Base-by-base conservation (phyloP, 2,113 vertebrate genomes). In the Hippoglossus stenolepis region DNA sequence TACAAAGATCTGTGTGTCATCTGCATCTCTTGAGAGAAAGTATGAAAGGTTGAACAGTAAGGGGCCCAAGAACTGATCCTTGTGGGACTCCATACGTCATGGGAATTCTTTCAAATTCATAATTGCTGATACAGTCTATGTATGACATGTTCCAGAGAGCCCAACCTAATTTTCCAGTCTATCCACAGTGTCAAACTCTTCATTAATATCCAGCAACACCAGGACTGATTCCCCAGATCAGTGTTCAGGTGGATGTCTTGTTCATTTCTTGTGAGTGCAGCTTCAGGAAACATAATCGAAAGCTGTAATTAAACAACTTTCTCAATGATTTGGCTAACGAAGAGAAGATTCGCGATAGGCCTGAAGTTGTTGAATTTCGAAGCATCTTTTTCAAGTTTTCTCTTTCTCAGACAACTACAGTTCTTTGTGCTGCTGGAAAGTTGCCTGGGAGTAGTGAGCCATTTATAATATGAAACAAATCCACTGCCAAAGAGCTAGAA, bases 401-500 rank as follows among this genome's bases (percentile, higher is more conserved):
- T 31, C 5, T 31, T 31, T 7, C 11, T 24, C 47, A 49, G 65
- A 53, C 18, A 65, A 59, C 43, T 60, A 47, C 21, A 49, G 38
- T 24, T 75, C 73, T 71, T 75, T 70, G 60, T 65, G 47, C 65
- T 65, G 35, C 65, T 56, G 65, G 12, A 70, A 45, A 56, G n/a
- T 64, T 65, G 24, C 59, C 53, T 65, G 40, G 45, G 65, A 78
- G 15, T 47, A 65, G 40, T 35, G 45, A 70, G 53, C 59, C 61
- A 68, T 67, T 79, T 62, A 62, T 11, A 65, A 65, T 56, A 21
- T 56, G 65, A 35, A 66, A 56, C 65, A 73, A 70, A 70, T 70
- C 43, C 23, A 61, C 38, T 64, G 58, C 59, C 1, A 64, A 62
- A 60, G 23, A 83, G 63, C 58, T 65, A 35, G 58, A 59, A 59